Evolutionary conservation across 2,888 invertebrate species (phyloP).

Genomic region (Icerya purchasi): DNA sequence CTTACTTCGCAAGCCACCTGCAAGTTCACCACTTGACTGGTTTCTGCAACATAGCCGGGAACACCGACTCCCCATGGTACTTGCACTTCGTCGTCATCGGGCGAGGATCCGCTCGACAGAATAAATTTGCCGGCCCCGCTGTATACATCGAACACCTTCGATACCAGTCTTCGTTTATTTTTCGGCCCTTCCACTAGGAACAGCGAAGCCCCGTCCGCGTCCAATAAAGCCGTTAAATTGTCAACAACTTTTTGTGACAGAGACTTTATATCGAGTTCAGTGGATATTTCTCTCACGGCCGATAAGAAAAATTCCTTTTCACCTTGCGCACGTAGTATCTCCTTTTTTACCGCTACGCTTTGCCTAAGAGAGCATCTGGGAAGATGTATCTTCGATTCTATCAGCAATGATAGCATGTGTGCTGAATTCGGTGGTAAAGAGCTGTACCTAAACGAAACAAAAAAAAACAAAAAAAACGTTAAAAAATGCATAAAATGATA

Average conservation of each 20-base stretch:
- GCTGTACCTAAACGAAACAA: constrained; percentile 24
- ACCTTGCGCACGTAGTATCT: constrained; percentile 23
- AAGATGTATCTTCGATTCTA: constrained; percentile 29
- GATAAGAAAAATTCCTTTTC: constrained; percentile 31
- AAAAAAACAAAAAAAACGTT: no score
- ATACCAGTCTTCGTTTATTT: constrained; percentile 25
- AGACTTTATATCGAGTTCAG: constrained; percentile 29
- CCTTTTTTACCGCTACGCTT: constrained; percentile 27
- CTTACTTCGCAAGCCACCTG: constrained; percentile 28
- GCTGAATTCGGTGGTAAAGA: constrained; percentile 31
- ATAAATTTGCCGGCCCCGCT: constrained; percentile 25
- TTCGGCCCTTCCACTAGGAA: constrained; percentile 29
- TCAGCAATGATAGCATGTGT: constrained; percentile 29
- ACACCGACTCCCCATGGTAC: constrained; percentile 31
- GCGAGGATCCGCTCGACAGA: constrained; percentile 18
- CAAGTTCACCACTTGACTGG: constrained; percentile 29
- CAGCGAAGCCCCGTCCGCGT: constrained; percentile 29
- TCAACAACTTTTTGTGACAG: constrained; percentile 30
- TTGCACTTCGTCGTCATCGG: constrained; percentile 26
- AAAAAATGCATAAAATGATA: no score
- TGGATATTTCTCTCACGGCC: constrained; percentile 31
- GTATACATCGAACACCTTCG: constrained; percentile 31
- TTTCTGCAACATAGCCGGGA: constrained; percentile 30
- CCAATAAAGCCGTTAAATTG: constrained; percentile 28
- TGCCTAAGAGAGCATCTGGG: constrained; percentile 27